A percentile compares a stretch with the other conserved stretches of the same genome.
Evolutionary conservation across 1,140 invertebrate genomes (phyloP).

Genomic region (Laupala kohalensis): DNA sequence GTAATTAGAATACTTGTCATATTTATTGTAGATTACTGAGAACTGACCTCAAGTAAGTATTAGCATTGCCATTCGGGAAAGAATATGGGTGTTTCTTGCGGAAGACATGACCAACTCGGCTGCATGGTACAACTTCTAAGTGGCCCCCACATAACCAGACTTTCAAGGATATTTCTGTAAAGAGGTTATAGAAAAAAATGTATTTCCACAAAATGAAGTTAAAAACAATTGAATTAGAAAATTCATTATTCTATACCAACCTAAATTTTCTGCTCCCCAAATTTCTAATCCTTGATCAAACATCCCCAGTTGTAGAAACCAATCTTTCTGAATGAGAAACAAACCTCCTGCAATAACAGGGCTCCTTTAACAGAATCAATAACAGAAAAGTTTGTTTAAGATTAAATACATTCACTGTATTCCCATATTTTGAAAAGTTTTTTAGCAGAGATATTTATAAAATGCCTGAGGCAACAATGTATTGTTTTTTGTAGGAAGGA

Average conservation of each 20-base stretch:
- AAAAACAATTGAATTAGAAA: background rate
- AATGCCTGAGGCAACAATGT: too few species aligned
- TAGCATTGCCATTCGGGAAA: slow-evolving; percentile 30
- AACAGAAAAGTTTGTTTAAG: too few species aligned
- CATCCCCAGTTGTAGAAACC: slow-evolving; percentile 35
- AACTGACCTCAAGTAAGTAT: slow-evolving; percentile 22
- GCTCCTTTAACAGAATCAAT: slow-evolving; percentile 21
- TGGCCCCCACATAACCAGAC: slow-evolving; percentile 40
- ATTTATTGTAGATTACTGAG: too few species aligned
- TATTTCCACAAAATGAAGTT: too few species aligned
- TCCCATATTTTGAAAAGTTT: too few species aligned
- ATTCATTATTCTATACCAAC: background rate
- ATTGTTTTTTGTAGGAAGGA: too few species aligned
- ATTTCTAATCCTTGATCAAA: slow-evolving; percentile 42
- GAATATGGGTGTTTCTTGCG: slow-evolving; percentile 37
- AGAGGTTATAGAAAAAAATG: background rate
- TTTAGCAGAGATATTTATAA: too few species aligned
- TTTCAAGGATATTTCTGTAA: slow-evolving; percentile 22
- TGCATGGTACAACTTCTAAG: slow-evolving; percentile 38
- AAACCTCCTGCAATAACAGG: slow-evolving; percentile 43
- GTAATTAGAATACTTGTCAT: too few species aligned
- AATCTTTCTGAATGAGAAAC: slow-evolving; percentile 35
- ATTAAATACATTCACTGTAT: background rate
- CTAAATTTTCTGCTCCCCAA: slow-evolving; percentile 32
- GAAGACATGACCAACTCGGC: slow-evolving; percentile 38